Evolutionary conservation across 2,113 vertebrate species (phyloP).

Genomic region (Passer domesticus): DNA sequence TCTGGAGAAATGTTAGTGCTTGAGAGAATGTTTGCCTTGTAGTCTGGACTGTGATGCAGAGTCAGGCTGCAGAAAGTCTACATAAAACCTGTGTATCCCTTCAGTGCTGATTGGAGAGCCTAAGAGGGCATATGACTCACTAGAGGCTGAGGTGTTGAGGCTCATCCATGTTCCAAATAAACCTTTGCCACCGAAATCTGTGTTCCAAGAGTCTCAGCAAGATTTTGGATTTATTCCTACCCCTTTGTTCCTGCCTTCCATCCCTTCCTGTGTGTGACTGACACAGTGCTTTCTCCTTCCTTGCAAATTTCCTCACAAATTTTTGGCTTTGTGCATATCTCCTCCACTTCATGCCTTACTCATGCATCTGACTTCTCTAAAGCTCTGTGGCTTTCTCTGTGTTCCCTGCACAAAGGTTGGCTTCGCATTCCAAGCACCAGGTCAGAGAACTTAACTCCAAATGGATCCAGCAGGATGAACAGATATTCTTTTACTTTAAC

Average conservation of each 20-base stretch:
- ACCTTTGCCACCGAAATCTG: not conserved
- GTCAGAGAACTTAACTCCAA: not conserved
- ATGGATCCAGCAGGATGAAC: not conserved
- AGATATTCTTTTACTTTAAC: not conserved
- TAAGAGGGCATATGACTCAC: not conserved
- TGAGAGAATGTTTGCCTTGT: not conserved
- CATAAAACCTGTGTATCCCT: not conserved
- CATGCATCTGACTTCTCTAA: not conserved
- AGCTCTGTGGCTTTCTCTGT: not conserved
- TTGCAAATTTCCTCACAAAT: not conserved
- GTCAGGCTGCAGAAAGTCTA: not conserved
- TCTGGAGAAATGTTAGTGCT: not conserved
- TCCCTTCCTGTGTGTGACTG: not conserved
- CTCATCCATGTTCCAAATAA: not conserved
- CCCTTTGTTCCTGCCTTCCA: not conserved
- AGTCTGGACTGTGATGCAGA: not conserved
- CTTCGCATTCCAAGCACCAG: not conserved
- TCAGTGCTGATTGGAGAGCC: not conserved
- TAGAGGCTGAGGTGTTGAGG: not conserved
- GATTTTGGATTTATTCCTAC: not conserved
- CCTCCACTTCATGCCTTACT: not conserved
- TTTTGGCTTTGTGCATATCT: not conserved
- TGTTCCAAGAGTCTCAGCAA: not conserved
- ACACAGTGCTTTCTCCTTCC: not conserved
- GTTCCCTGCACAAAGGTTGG: not conserved